Percentiles rank a stretch among this genome's conserved stretches.
phyloP scores from a whole-genome alignment of 2,113 vertebrate species.

The Gorsachius goisagi region DNA sequence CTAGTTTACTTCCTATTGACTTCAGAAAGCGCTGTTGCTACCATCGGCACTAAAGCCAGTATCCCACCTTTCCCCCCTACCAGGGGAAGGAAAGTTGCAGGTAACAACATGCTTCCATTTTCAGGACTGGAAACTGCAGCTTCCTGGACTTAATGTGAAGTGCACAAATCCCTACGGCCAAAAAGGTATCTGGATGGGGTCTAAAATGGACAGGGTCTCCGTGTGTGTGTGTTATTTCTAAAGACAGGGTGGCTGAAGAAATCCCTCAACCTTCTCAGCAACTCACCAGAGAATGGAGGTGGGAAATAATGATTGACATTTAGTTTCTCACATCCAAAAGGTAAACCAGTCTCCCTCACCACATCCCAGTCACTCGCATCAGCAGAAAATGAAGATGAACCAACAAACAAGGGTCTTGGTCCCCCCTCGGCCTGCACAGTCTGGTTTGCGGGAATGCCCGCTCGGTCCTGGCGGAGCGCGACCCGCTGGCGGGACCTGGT shows the following conservation, averaged over 20 bases:
- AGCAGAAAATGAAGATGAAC: constrained; percentile 62
- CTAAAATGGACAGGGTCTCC: constrained; percentile 17
- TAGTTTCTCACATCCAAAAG: constrained; percentile 32
- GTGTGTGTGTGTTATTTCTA: constrained; percentile 20
- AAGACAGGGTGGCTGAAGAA: constrained; percentile 47
- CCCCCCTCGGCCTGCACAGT: background rate
- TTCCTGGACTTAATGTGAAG: constrained; percentile 23
- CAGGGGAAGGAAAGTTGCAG: constrained; percentile 64
- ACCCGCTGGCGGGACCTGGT: background rate
- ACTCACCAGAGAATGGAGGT: constrained; percentile 51
- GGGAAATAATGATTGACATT: constrained; percentile 12
- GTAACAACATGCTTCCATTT: constrained; percentile 63
- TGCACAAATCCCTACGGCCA: constrained; percentile 35
- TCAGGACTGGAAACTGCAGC: constrained; percentile 54
- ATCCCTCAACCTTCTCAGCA: constrained; percentile 53
- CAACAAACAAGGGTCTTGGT: constrained; percentile 49
- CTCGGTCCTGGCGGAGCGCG: background rate
- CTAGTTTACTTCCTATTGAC: constrained; percentile 55
- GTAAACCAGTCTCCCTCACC: constrained; percentile 35
- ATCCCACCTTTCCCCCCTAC: constrained; percentile 8
- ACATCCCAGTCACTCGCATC: constrained; percentile 39
- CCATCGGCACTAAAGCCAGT: constrained; percentile 41
- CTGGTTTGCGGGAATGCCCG: background rate
- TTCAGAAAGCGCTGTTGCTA: constrained; percentile 61
- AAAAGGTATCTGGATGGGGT: background rate